Evolutionary conservation across 2,888 invertebrate species (phyloP), one percentile per base, ranked within the genome.

Genomic region (Tenthredo notha): DNA sequence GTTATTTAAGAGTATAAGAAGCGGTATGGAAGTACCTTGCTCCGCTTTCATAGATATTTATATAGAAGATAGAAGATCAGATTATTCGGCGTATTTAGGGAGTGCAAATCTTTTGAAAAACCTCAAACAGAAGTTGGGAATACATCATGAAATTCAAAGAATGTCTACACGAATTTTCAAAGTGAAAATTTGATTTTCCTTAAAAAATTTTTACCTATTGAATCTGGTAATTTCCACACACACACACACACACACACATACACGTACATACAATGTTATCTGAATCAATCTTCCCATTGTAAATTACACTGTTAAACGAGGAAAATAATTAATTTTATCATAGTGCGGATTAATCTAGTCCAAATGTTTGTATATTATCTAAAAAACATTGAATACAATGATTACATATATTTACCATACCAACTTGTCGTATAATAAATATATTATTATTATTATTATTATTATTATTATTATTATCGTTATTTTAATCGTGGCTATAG

Each of bases 1-100:
- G 77, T 77, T 61, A 61, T 21, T 77, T 77, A 77, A 77, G 75
- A 50, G 50, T 72, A 77, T 70, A 70, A 21, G 47, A 74, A 74
- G 25, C 74, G 74, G 74, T 43, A 25, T 74, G 43, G 74, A 74
- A 12, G 74, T 47, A 74, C 21, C 67, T 67, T 67, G 67, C 61
- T 61, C 61, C 61, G 61, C 61, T 61, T 21, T 61, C 33, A 74
- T 74, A 74, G 74, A 74, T 74, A 40, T 74, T 40, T 74, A 40
- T 43, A 74, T 74, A 74, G 74, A 74, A 43, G 43, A 43, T 74
- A 74, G 74, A 40, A 74, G 43, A 67, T 33, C 7, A 25, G 25
- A 61, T 25, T 21, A 61, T 61, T 25, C 61, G 21, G 21, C 61
- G 12, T 61, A n/a, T 47, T 47, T 47, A 47, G 15, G 47, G 47